phyloP scores from a whole-genome alignment of 2,888 invertebrate genomes.

The Rhodophaea formosa region DNA sequence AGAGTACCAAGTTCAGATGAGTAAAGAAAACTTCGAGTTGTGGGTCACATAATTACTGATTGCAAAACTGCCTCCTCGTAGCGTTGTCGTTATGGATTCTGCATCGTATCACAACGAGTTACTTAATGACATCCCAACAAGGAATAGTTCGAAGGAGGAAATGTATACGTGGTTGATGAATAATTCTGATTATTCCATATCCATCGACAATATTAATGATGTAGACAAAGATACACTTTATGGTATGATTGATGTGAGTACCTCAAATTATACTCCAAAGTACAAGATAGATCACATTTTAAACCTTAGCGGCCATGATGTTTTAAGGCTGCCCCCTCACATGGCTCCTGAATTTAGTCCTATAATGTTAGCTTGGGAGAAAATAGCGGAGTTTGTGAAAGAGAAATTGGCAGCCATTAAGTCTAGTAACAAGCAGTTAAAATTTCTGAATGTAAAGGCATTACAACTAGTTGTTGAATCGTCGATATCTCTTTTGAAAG shows the following conservation, averaged over 20 bases:
- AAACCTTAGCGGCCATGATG: background rate
- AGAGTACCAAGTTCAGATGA: background rate
- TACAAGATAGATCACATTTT: background rate
- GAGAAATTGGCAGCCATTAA: background rate
- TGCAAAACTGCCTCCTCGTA: background rate
- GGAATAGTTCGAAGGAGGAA: background rate
- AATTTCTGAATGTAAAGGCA: background rate
- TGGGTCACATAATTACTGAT: background rate
- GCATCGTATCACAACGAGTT: background rate
- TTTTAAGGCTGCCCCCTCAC: background rate
- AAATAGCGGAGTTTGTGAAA: background rate
- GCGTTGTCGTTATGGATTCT: slow-evolving; percentile 1
- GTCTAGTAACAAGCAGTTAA: background rate
- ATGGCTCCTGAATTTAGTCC: slow-evolving; percentile 2
- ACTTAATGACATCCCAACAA: background rate
- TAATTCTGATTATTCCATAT: background rate
- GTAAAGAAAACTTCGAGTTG: slow-evolving; percentile 5
- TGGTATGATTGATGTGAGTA: background rate
- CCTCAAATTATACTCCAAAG: background rate
- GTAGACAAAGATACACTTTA: background rate
- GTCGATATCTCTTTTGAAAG: background rate
- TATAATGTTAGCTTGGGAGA: background rate
- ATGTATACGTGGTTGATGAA: background rate
- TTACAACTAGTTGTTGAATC: background rate
- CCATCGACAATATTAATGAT: background rate